These are phyloP conservation scores for Ladona fulva DNA, from an alignment of 1,140 invertebrate species.

Conservation along the genomic window DNA sequence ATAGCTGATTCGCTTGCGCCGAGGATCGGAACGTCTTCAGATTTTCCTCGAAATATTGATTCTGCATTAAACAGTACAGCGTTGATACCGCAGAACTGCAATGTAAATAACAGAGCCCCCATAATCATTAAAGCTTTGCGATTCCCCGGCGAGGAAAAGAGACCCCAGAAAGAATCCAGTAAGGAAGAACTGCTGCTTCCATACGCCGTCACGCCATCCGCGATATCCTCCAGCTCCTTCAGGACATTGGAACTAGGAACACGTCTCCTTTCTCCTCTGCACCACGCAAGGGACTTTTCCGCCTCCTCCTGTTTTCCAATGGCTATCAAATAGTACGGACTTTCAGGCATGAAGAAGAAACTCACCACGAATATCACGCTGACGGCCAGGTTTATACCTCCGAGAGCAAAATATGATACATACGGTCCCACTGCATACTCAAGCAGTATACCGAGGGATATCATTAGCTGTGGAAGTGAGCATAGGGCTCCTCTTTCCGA, in stretches of 20 bases:
- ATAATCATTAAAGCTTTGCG: conserved; percentile 39
- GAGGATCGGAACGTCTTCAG: conserved; percentile 36
- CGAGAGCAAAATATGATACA: not conserved
- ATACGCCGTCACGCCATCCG: too few species aligned
- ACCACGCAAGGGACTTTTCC: conserved; percentile 17
- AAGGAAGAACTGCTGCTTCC: not conserved
- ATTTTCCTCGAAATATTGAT: conserved; percentile 44
- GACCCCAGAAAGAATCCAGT: conserved; percentile 25
- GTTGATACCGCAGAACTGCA: conserved; percentile 58
- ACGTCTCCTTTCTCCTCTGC: conserved; percentile 21
- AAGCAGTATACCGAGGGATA: conserved; percentile 62
- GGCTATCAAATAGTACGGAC: conserved; percentile 30
- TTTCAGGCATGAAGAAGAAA: conserved; percentile 33
- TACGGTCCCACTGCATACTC: conserved; percentile 50
- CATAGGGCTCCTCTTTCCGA: conserved; percentile 68
- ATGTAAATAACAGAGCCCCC: conserved; percentile 45
- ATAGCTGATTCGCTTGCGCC: conserved; percentile 28
- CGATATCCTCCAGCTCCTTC: not conserved
- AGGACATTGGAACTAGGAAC: too few species aligned
- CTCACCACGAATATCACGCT: conserved; percentile 26
- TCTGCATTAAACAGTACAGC: conserved; percentile 62
- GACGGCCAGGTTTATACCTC: not conserved
- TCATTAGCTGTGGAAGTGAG: conserved; percentile 65
- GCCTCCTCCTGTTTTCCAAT: conserved; percentile 34
- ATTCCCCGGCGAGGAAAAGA: conserved; percentile 37